Evolutionary conservation across 1,140 invertebrate genomes (phyloP).

Genomic region (Sinella curviseta): DNA sequence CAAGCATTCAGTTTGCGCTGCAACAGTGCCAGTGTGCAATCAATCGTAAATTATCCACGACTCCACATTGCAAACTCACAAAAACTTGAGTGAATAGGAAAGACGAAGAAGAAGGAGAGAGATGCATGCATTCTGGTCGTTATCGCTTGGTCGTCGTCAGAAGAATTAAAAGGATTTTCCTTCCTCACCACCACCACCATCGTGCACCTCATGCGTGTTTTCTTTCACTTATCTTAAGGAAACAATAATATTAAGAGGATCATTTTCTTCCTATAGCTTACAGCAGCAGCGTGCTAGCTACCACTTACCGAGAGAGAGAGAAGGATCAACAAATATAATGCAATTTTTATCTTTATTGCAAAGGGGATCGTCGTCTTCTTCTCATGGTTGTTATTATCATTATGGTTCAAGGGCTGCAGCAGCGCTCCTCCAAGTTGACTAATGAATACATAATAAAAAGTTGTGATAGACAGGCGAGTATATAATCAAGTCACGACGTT

Average conservation of each 20-base stretch:
- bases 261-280: background rate
- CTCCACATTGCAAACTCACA: too few species aligned
- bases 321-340: background rate
- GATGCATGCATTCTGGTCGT: too few species aligned
- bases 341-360: background rate
- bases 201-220: background rate
- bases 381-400: too few species aligned
- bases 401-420: background rate
- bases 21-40: background rate
- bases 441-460: conserved; percentile 19
- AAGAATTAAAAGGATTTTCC: conserved; percentile 5
- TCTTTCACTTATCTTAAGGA: conserved; percentile 11
- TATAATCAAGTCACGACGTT: conserved; percentile 22
- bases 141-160: background rate
- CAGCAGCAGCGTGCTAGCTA: background rate
- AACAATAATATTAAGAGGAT: conserved; percentile 9
- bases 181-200: background rate
- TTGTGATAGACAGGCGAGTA: conserved; percentile 10
- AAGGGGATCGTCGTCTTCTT: background rate
- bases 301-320: background rate
- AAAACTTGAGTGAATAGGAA: too few species aligned
- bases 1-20: background rate
- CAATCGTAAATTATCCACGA: background rate
- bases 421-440: conserved; percentile 1
- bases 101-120: too few species aligned